Conservation (phyloP, 2,113 vertebrate species). For the Lophius piscatorius region DNA sequence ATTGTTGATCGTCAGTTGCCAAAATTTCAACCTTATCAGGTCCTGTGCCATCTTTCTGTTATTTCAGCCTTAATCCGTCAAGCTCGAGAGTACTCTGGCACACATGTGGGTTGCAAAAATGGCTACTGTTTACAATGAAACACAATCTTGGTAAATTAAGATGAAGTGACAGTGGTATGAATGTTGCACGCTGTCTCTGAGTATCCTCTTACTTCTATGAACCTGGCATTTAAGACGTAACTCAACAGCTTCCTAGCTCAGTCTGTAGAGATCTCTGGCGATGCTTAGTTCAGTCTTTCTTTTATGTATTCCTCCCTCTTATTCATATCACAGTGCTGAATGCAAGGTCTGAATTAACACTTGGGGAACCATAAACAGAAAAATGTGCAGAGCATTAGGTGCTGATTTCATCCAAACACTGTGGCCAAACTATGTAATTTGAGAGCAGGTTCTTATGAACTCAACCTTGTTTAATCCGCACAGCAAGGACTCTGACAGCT, state of each 20-base stretch:
- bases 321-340: conserved; percentile 34
- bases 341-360: conserved; percentile 41
- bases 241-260: conserved; percentile 33
- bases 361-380: conserved; percentile 36
- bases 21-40: conserved; percentile 70
- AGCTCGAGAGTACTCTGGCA: conserved; percentile 52
- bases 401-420: conserved; percentile 28
- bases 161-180: conserved; percentile 21
- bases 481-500: conserved; percentile 29
- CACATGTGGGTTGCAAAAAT: conserved; percentile 22
- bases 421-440: conserved; percentile 35
- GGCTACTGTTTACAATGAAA: conserved; percentile 36
- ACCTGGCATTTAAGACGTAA: conserved; percentile 38
- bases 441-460: conserved; percentile 50
- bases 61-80: conserved; percentile 58
- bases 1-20: conserved; percentile 60
- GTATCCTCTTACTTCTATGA: conserved; percentile 44
- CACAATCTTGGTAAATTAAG: conserved; percentile 31
- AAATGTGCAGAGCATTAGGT: conserved; percentile 20
- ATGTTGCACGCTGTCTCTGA: conserved; percentile 5
- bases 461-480: conserved; percentile 60
- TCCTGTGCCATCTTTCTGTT: conserved; percentile 51
- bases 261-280: conserved; percentile 18
- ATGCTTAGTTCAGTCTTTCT: conserved; percentile 23
- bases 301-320: conserved; percentile 31